A percentile compares a stretch with the other conserved stretches of the same genome.
phyloP scores from a whole-genome alignment of 2,797 vertebrate species.

The Enteromius anoplus region DNA sequence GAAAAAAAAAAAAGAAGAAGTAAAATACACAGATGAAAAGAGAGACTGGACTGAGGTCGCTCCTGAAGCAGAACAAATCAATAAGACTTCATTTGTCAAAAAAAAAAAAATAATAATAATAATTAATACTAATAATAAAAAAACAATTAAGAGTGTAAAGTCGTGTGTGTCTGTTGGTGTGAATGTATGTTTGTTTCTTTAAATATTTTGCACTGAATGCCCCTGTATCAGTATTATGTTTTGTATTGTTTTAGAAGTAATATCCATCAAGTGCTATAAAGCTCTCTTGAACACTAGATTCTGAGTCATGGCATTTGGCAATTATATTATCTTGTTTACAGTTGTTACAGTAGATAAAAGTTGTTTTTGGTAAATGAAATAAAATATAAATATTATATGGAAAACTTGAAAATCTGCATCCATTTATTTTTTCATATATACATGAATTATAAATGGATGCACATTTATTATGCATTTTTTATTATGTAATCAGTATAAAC shows the following conservation, averaged over 20 bases:
- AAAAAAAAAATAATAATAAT: no score
- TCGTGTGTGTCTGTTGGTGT: background rate
- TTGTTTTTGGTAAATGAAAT: background rate
- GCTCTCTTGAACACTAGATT: background rate
- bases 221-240: background rate
- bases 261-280: background rate
- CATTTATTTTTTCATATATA: no score
- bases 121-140: no score
- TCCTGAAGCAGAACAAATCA: conserved; percentile 20
- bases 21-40: conserved; percentile 49
- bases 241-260: background rate
- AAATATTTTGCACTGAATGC: background rate
- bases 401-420: no score
- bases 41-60: conserved; percentile 23
- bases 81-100: background rate
- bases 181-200: background rate
- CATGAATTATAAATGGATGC: no score
- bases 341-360: background rate
- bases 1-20: background rate
- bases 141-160: background rate
- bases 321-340: background rate
- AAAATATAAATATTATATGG: background rate
- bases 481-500: background rate
- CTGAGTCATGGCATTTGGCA: background rate
- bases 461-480: background rate